phyloP scores from a whole-genome alignment of 2,888 invertebrate species.

The Philhelius pedissequus region DNA sequence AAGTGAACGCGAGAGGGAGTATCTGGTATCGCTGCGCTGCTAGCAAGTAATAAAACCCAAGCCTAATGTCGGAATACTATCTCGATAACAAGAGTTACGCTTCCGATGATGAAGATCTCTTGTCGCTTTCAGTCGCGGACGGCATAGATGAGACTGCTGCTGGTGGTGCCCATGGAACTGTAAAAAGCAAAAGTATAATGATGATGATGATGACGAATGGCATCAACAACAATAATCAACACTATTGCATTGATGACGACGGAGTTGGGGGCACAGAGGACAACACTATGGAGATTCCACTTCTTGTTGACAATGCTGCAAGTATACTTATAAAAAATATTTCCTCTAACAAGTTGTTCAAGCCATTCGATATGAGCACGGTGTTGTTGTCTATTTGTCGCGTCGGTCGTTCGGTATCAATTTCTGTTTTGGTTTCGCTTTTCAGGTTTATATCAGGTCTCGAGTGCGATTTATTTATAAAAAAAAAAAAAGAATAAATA shows the following conservation, averaged over 20 bases:
- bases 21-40: neutral
- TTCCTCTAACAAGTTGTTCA: neutral
- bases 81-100: conserved; percentile 43
- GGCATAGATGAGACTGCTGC: too few relatives aligned
- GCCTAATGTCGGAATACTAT: conserved; percentile 47
- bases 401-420: neutral
- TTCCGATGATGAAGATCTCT: conserved; percentile 59
- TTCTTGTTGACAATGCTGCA: conserved; percentile 53
- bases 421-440: conserved; percentile 11
- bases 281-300: conserved; percentile 59
- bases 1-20: conserved; percentile 17
- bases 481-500: neutral
- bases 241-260: neutral
- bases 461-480: neutral
- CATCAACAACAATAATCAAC: conserved; percentile 6
- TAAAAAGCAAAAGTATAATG: conserved; percentile 9
- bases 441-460: conserved; percentile 26
- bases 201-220: conserved; percentile 1
- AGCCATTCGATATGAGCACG: neutral
- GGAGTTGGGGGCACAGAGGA: conserved; percentile 36
- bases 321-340: too few relatives aligned
- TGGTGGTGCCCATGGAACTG: neutral
- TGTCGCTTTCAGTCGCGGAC: neutral
- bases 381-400: neutral
- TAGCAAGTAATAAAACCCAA: neutral